Evolutionary conservation across 2,113 vertebrate genomes (phyloP).

Genomic region (Chaetops frenatus): DNA sequence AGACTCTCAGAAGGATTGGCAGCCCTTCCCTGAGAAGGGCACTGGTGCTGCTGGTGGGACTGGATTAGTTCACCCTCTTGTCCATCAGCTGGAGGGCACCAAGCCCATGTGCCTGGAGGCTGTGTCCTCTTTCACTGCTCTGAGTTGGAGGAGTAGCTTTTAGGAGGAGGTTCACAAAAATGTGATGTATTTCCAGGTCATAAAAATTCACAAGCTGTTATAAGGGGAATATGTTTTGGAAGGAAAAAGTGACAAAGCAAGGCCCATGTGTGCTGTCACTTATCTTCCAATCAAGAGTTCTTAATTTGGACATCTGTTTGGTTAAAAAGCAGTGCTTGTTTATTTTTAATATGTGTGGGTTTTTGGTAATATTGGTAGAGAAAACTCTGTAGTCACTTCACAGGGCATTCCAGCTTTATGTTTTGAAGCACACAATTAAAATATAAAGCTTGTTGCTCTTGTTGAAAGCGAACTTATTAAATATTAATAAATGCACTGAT

Average conservation of each 20-base stretch:
- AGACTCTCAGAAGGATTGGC: background rate
- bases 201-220: background rate
- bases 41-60: background rate
- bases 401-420: background rate
- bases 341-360: background rate
- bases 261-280: background rate
- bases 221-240: background rate
- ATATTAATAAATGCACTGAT: constrained; percentile 56
- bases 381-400: background rate
- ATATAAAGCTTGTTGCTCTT: constrained; percentile 39
- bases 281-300: background rate
- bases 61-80: background rate
- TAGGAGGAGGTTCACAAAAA: background rate
- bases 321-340: background rate
- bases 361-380: background rate
- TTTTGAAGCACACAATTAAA: constrained; percentile 43
- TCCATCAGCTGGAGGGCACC: background rate
- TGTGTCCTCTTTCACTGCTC: background rate
- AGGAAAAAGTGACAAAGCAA: background rate
- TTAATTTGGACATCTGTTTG: background rate
- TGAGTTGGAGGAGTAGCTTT: background rate
- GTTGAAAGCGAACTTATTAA: constrained; percentile 3
- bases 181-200: background rate
- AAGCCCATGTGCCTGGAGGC: accelerated
- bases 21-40: background rate